These are phyloP conservation scores for Trogon surrucura DNA, from an alignment of 2,113 vertebrate genomes.

Conservation along the genomic window DNA sequence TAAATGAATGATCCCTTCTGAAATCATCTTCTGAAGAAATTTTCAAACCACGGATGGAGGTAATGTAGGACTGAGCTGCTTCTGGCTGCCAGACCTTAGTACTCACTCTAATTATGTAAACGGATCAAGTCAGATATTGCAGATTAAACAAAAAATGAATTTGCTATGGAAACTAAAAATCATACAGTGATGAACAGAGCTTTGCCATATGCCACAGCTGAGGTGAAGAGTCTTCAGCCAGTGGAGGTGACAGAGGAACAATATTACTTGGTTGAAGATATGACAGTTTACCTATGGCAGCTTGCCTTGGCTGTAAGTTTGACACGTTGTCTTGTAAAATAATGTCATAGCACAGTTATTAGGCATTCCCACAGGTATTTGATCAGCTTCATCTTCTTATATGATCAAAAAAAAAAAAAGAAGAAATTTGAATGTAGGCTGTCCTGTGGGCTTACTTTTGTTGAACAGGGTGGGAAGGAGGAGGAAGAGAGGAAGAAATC, in stretches of 20 bases:
- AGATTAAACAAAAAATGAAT: not conserved
- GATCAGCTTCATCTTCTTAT: not conserved
- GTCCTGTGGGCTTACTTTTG: conserved; percentile 29
- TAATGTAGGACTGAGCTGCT: not conserved
- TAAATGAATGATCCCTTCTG: not conserved
- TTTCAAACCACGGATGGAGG: not conserved
- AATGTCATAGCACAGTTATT: conserved; percentile 21
- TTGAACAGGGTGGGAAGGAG: not conserved
- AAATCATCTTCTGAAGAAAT: not conserved
- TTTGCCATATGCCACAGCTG: not conserved
- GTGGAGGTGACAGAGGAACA: not conserved
- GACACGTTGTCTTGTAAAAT: conserved; percentile 29
- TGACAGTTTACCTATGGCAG: not conserved
- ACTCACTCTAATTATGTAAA: not conserved
- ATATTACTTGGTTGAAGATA: not conserved
- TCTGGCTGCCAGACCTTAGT: not conserved
- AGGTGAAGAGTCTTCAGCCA: not conserved
- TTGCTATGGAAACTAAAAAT: not conserved
- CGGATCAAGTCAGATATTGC: not conserved
- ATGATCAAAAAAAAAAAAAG: not conserved
- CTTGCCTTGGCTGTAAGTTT: not conserved
- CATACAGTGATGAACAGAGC: not conserved
- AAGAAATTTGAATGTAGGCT: not conserved
- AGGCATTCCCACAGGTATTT: not conserved
- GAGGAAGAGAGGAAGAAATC: conserved; percentile 17